These are phyloP conservation scores for Aphelenchoides besseyi DNA, from an alignment of 1,140 invertebrate species.

Conservation along the genomic window DNA sequence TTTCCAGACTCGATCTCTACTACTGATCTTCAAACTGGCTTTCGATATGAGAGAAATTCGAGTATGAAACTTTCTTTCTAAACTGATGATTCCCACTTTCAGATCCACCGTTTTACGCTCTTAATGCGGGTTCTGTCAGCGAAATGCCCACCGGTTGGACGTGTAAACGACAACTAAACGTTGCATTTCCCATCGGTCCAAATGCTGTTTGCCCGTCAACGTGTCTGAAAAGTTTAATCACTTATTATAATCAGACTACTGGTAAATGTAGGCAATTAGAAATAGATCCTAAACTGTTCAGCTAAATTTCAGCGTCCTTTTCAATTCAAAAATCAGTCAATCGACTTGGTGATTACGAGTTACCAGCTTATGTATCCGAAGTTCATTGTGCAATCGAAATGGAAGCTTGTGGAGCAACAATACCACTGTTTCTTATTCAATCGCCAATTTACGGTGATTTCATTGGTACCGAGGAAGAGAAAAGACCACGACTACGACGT, in stretches of 20 bases:
- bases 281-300: not conserved
- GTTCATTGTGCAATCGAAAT: not conserved
- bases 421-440: not conserved
- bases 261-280: not conserved
- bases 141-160: not conserved
- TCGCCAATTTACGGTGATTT: not conserved
- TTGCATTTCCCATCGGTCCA: not conserved
- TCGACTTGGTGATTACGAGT: not conserved
- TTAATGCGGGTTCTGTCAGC: not conserved
- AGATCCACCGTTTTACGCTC: not conserved
- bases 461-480: not conserved
- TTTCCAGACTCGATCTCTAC: not conserved
- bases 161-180: not conserved
- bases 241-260: not conserved
- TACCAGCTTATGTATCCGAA: not conserved
- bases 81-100: not conserved
- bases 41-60: not conserved
- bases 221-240: not conserved
- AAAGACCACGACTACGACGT: not conserved
- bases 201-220: not conserved
- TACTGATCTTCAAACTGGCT: not conserved
- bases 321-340: not conserved
- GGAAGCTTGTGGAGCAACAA: slow-evolving; percentile 1
- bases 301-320: not conserved
- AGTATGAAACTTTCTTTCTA: not conserved